These are phyloP conservation scores for human (Homo sapiens) DNA, from an alignment of 2,113 vertebrate species.

Conservation along the genomic window GRCh38 chr3:90141501-90142000, in stretches of 20 bases:
- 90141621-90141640: constrained; percentile 36
- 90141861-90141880: constrained; percentile 72
- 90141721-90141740: constrained; percentile 61
- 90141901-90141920: constrained; percentile 74
- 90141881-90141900: constrained; percentile 78
- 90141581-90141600: constrained; percentile 34
- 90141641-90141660: constrained; percentile 60
- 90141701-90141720: constrained; percentile 46
- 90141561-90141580: constrained; percentile 67
- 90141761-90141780: constrained; percentile 61
- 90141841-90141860: constrained; percentile 68
- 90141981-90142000: constrained; percentile 35
- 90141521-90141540: constrained; percentile 2
- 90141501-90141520: background rate
- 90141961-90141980: constrained; percentile 68
- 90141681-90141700: constrained; percentile 65
- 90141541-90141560: background rate
- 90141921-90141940: constrained; percentile 73
- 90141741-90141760: constrained; percentile 63
- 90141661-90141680: constrained; percentile 67
- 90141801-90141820: constrained; percentile 74
- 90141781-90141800: constrained; percentile 70
- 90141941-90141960: constrained; percentile 69
- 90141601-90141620: background rate
- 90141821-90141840: constrained; percentile 77